A percentile compares a stretch with the other conserved stretches of the same genome.
phyloP scores from a whole-genome alignment of 2,888 invertebrate genomes.

The Nineta flava region DNA sequence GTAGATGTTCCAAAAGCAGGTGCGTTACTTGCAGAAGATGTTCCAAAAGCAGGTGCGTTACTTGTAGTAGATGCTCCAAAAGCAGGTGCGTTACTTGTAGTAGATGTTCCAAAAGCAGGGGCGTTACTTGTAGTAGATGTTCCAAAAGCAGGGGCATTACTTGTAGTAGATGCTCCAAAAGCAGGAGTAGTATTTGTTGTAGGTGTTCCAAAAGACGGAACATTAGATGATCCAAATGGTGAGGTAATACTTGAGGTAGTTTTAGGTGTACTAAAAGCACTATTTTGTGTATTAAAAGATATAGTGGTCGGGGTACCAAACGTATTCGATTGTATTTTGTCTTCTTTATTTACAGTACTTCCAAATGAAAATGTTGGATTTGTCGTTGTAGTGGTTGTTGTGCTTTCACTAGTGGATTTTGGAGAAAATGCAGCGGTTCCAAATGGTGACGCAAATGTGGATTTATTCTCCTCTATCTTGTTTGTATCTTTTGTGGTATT shows the following conservation, averaged over 20 bases:
- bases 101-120: background rate
- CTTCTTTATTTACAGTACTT: no score
- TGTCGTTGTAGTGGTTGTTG: background rate
- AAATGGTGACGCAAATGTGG: constrained; percentile 3
- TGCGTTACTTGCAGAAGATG: background rate
- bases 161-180: background rate
- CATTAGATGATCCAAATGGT: background rate
- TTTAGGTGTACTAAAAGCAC: background rate
- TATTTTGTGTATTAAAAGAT: background rate
- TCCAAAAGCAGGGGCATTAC: background rate
- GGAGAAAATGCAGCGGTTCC: background rate
- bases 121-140: background rate
- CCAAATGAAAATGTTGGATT: background rate
- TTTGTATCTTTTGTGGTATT: no score
- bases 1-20: background rate
- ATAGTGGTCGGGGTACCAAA: background rate
- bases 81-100: background rate
- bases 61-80: background rate
- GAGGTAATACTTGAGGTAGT: background rate
- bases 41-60: no score
- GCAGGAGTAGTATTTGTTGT: background rate
- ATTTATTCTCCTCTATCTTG: background rate
- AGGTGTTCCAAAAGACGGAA: background rate
- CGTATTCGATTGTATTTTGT: no score
- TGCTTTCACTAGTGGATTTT: background rate